These are phyloP conservation scores for Eulemur rufifrons DNA, from an alignment of 2,113 vertebrate genomes.

Conservation along the genomic window DNA sequence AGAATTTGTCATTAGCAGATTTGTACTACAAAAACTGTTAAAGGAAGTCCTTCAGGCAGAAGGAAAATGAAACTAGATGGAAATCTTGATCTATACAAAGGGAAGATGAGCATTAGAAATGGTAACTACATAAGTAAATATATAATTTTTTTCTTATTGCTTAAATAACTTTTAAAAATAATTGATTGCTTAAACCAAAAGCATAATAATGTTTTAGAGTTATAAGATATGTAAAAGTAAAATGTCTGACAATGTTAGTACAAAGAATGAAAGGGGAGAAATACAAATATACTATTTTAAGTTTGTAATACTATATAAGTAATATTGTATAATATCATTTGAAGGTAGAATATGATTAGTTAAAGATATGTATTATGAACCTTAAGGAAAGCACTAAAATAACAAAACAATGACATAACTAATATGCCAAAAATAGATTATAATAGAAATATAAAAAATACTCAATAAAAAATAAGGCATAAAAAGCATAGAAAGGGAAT, in stretches of 20 bases:
- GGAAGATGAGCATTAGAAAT: not conserved
- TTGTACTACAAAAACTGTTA: not conserved
- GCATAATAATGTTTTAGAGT: not conserved
- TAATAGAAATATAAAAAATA: not conserved
- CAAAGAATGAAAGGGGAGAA: not conserved
- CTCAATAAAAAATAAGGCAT: not conserved
- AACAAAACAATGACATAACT: not conserved
- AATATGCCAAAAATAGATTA: not conserved
- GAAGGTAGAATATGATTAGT: not conserved
- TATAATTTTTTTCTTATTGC: not conserved
- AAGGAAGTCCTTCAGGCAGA: not conserved
- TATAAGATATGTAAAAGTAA: not conserved
- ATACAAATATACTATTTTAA: not conserved
- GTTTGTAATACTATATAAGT: not conserved
- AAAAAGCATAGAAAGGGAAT: not conserved
- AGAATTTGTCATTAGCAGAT: not conserved
- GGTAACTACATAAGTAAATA: not conserved
- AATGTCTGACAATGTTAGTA: not conserved
- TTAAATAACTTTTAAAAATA: not conserved
- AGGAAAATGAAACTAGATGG: not conserved
- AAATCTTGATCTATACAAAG: not conserved
- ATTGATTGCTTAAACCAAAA: not conserved
- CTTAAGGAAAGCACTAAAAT: not conserved
- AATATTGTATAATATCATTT: not conserved
- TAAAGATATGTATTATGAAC: not conserved